These are phyloP conservation scores for Xylota sylvarum DNA, from an alignment of 2,888 invertebrate genomes.

Conservation along the genomic window DNA sequence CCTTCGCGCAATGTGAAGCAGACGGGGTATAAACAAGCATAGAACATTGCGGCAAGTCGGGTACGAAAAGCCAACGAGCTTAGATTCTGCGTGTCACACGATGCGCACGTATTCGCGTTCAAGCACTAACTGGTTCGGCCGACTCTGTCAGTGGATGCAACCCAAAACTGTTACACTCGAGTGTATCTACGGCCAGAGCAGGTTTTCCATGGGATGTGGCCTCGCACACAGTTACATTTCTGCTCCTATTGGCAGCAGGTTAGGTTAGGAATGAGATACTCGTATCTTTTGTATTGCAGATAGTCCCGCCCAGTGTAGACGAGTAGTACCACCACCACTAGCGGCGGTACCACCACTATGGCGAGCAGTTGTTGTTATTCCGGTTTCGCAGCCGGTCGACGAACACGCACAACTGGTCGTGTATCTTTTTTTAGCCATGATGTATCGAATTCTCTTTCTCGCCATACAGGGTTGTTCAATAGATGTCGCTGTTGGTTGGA, in stretches of 20 bases:
- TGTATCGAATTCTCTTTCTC: slow-evolving; percentile 67
- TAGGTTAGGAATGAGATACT: slow-evolving; percentile 55
- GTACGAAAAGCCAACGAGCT: slow-evolving; percentile 71
- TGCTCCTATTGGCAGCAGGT: slow-evolving; percentile 48
- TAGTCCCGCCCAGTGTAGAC: slow-evolving; percentile 37
- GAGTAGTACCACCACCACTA: slow-evolving; percentile 41
- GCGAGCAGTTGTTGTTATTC: slow-evolving; percentile 71
- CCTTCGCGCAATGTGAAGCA: slow-evolving; percentile 47
- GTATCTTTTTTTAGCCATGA: slow-evolving; percentile 66
- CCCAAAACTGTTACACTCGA: slow-evolving; percentile 76
- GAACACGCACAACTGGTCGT: slow-evolving; percentile 64
- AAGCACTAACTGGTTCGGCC: slow-evolving; percentile 84
- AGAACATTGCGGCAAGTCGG: slow-evolving; percentile 48
- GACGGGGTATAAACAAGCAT: slow-evolving; percentile 47
- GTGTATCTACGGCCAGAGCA: slow-evolving; percentile 59
- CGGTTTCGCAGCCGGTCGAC: slow-evolving; percentile 72
- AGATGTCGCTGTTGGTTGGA: slow-evolving; percentile 75
- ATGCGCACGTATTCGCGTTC: slow-evolving; percentile 84
- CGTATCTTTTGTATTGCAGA: slow-evolving; percentile 30
- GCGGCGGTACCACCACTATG: slow-evolving; percentile 48
- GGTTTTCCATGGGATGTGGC: slow-evolving; percentile 75
- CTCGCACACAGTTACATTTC: slow-evolving; percentile 58
- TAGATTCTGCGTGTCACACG: slow-evolving; percentile 78
- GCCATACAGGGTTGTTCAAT: slow-evolving; percentile 60
- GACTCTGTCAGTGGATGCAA: slow-evolving; percentile 69